A percentile compares a stretch with the other conserved stretches of the same genome.
Conservation (phyloP, 1,140 invertebrate genomes). For the Mamestra configurata region DNA sequence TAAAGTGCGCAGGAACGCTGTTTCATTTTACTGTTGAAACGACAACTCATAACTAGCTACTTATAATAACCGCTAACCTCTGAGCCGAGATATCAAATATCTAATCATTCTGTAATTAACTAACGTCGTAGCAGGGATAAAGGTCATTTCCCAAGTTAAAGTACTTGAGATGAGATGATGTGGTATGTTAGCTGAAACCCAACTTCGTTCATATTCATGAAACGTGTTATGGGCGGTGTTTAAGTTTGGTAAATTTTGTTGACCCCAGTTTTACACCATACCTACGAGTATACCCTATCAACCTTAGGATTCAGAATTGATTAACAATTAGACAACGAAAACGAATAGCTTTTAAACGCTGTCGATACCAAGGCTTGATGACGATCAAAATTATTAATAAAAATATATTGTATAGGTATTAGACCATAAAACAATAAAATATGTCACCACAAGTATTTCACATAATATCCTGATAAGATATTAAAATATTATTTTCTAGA, state of each 20-base stretch:
- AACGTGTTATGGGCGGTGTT: constrained; percentile 21
- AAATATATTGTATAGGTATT: constrained; percentile 4
- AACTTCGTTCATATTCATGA: constrained; percentile 39
- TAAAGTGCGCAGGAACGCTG: constrained; percentile 30
- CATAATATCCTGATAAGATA: constrained; percentile 13
- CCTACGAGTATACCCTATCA: no score
- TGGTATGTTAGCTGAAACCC: constrained; percentile 19
- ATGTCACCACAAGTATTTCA: constrained; percentile 17
- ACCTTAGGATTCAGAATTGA: no score
- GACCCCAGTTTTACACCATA: neutral
- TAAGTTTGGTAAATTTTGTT: constrained; percentile 22
- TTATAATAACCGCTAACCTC: constrained; percentile 34
- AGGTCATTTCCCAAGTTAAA: constrained; percentile 46
- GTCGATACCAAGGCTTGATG: neutral
- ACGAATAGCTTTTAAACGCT: neutral
- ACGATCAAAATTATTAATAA: constrained; percentile 12
- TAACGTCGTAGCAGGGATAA: constrained; percentile 31
- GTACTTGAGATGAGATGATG: constrained; percentile 18
- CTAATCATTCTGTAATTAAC: constrained; percentile 32
- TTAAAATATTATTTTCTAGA: constrained; percentile 2
- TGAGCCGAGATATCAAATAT: constrained; percentile 38
- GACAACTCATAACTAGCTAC: constrained; percentile 9
- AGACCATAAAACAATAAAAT: constrained; percentile 25
- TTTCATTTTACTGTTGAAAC: constrained; percentile 22
- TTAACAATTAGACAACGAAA: neutral